These are phyloP conservation scores for Shargacucullia verbasci DNA, from an alignment of 2,888 invertebrate species.

Conservation along the genomic window DNA sequence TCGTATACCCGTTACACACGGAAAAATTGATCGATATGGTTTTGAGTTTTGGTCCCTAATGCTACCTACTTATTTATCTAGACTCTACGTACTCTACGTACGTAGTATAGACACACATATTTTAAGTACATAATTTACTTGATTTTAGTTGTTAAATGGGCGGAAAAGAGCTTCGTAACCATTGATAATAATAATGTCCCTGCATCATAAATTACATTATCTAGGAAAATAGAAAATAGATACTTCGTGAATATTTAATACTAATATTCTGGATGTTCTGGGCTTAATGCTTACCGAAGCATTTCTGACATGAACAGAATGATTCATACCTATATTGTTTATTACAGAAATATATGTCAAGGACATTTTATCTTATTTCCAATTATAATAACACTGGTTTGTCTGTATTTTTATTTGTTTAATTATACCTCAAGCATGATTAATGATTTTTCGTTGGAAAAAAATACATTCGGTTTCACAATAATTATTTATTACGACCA, in stretches of 20 bases:
- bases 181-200: too few species aligned
- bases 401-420: background rate
- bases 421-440: background rate
- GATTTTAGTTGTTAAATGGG: too few species aligned
- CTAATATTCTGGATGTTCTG: background rate
- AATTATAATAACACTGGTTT: slow-evolving; percentile 4
- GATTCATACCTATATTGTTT: slow-evolving; percentile 21
- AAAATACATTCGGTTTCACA: too few species aligned
- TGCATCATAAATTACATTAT: too few species aligned
- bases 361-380: slow-evolving; percentile 28
- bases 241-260: too few species aligned
- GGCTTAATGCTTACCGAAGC: background rate
- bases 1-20: slow-evolving; percentile 39
- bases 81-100: too few species aligned
- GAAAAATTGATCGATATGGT: slow-evolving; percentile 38
- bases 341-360: slow-evolving; percentile 17
- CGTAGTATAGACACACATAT: too few species aligned
- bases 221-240: too few species aligned
- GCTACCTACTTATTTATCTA: background rate
- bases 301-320: background rate
- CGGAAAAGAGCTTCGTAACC: too few species aligned
- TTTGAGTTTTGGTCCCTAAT: slow-evolving; percentile 9
- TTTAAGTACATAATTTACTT: too few species aligned
- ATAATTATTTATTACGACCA: too few species aligned
- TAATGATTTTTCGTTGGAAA: too few species aligned